phyloP scores from a whole-genome alignment of 1,140 invertebrate genomes.

The Zaprionus africanus region DNA sequence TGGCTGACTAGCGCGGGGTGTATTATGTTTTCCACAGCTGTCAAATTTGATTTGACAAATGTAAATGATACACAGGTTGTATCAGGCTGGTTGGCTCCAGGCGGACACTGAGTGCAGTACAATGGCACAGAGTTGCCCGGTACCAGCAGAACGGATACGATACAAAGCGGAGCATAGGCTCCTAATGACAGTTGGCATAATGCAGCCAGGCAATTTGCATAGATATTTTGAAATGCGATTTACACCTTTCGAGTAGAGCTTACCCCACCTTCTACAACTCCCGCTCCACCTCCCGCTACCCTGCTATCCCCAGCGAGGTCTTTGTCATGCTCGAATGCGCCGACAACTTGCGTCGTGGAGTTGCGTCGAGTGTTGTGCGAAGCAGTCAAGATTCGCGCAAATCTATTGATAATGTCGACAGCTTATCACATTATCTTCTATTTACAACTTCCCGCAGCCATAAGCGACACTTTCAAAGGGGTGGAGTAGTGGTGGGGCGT shows the following conservation, averaged over 20 bases:
- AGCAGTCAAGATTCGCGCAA: not conserved
- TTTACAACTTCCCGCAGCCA: constrained; percentile 17
- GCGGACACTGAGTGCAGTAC: not conserved
- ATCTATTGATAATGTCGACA: constrained; percentile 33
- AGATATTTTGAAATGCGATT: constrained; percentile 25
- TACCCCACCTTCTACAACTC: not conserved
- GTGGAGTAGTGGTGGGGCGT: not conserved
- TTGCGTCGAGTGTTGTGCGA: not conserved
- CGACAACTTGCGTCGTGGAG: not conserved
- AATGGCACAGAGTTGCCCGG: not conserved
- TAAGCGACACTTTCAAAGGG: constrained; percentile 5
- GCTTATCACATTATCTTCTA: constrained; percentile 38
- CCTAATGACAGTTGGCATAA: constrained; percentile 45
- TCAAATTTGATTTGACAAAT: constrained; percentile 83
- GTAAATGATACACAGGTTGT: constrained; percentile 68
- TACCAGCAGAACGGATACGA: not conserved
- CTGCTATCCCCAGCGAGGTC: not conserved
- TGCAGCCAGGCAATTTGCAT: constrained; percentile 37
- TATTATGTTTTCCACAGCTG: constrained; percentile 81
- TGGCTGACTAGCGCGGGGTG: constrained; percentile 25
- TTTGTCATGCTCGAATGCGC: constrained; percentile 25
- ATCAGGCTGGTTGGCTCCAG: not conserved
- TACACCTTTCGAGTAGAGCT: constrained; percentile 20
- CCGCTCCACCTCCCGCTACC: too few relatives aligned
- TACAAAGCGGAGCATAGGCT: not conserved